phyloP scores from a whole-genome alignment of 2,888 invertebrate species.

The Parascotia fuliginaria region DNA sequence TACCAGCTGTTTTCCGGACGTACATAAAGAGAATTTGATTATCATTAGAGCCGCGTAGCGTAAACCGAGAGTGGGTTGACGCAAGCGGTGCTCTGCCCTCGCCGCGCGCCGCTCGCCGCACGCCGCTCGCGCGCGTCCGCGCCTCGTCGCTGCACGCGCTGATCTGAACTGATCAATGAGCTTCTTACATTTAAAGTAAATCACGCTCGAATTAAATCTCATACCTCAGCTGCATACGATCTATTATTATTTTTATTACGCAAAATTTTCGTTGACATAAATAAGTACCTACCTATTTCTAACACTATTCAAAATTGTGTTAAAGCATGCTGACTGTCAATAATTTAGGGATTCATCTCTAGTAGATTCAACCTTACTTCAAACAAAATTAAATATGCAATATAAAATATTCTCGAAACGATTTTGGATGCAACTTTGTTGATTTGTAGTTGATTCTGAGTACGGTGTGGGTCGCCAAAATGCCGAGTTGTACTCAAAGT shows the following conservation, averaged over 20 bases:
- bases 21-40: constrained; percentile 80
- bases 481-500: constrained; percentile 9
- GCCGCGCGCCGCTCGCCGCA: too few species aligned
- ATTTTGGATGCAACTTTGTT: constrained; percentile 13
- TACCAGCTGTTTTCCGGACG: constrained; percentile 89
- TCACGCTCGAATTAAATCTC: constrained; percentile 14
- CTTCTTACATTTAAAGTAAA: constrained; percentile 38
- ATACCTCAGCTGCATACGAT: constrained; percentile 6
- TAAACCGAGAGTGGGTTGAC: constrained; percentile 57
- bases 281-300: constrained; percentile 1
- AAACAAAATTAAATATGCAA: background rate
- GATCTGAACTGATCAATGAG: constrained; percentile 49
- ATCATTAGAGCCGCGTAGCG: constrained; percentile 67
- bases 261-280: constrained; percentile 8
- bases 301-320: background rate
- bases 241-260: constrained; percentile 14
- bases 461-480: background rate
- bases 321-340: constrained; percentile 38
- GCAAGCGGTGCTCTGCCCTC: constrained; percentile 49
- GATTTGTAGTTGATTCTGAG: background rate
- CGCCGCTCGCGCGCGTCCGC: too few species aligned
- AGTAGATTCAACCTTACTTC: background rate
- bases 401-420: background rate
- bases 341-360: constrained; percentile 9
- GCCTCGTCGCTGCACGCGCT: constrained; percentile 50